Percentiles rank a stretch among this genome's conserved stretches.
Evolutionary conservation across 2,797 vertebrate species (phyloP).

Genomic region (Gadopsis marmoratus): DNA sequence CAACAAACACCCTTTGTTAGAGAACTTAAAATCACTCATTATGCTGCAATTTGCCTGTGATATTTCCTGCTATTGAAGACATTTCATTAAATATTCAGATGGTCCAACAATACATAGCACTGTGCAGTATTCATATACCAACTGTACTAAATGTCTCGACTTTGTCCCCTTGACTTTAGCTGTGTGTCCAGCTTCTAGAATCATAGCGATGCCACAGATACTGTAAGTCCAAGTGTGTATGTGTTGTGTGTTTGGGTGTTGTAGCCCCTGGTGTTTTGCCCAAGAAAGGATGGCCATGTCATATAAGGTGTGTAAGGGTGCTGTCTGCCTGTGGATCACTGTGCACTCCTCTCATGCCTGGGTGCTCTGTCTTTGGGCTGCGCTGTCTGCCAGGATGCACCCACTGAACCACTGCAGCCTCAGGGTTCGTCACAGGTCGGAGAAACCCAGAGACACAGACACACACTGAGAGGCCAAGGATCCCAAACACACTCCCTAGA

Average conservation of each 20-base stretch:
- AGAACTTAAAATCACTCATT: background rate
- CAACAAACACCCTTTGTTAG: background rate
- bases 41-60: background rate
- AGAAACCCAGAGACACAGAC: conserved; percentile 33
- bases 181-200: conserved; percentile 6
- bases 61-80: background rate
- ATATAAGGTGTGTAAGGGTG: conserved; percentile 28
- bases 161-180: conserved; percentile 1
- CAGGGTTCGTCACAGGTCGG: conserved; percentile 46
- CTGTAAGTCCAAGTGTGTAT: background rate
- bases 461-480: conserved; percentile 27
- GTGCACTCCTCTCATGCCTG: conserved; percentile 46
- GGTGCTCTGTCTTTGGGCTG: conserved; percentile 39
- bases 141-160: background rate
- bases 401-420: conserved; percentile 45
- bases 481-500: conserved; percentile 7
- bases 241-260: conserved; percentile 16
- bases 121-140: background rate
- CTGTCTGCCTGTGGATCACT: conserved; percentile 51
- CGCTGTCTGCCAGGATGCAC: conserved; percentile 55
- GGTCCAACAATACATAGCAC: background rate
- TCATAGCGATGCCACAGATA: background rate
- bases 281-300: conserved; percentile 22
- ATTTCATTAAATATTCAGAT: conserved; percentile 2
- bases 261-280: conserved; percentile 38